A percentile compares a stretch with the other conserved stretches of the same genome.
Evolutionary conservation across 1,140 invertebrate genomes (phyloP).

Genomic region (Metaphire vulgaris): DNA sequence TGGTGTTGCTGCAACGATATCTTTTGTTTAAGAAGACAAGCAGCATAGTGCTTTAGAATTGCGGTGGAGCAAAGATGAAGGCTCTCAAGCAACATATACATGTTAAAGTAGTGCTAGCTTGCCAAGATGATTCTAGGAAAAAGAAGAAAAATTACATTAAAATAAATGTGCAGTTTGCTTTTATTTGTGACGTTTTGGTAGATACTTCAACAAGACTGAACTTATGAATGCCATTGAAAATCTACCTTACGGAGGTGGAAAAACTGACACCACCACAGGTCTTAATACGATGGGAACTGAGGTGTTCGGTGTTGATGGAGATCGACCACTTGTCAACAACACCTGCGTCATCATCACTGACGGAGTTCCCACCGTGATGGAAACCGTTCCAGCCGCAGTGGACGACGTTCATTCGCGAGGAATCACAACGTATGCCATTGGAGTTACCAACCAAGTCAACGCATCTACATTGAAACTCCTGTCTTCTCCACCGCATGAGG

Average conservation of each 20-base stretch:
- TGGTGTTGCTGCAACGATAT: too few species aligned
- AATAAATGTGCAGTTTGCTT: too few species aligned
- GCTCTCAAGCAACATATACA: too few species aligned
- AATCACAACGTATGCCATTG: slow-evolving; percentile 11
- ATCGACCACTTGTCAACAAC: neutral
- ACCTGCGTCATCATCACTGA: slow-evolving; percentile 19
- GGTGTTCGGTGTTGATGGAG: neutral
- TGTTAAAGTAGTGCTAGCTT: too few species aligned
- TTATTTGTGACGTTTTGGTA: too few species aligned
- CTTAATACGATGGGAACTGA: slow-evolving; percentile 17
- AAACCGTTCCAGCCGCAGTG: neutral
- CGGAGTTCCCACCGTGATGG: neutral
- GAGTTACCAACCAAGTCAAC: slow-evolving; percentile 10
- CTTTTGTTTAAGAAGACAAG: too few species aligned
- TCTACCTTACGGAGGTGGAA: slow-evolving; percentile 5
- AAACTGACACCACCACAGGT: slow-evolving; percentile 9
- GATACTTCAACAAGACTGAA: slow-evolving; percentile 14
- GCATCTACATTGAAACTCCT: neutral
- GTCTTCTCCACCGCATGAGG: neutral
- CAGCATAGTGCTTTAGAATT: too few species aligned
- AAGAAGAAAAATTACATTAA: too few species aligned
- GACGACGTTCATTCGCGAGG: neutral
- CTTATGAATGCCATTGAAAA: slow-evolving; percentile 8
- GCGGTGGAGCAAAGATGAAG: too few species aligned
- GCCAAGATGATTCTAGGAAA: too few species aligned